phyloP scores from a whole-genome alignment of 2,797 vertebrate genomes.

The Chanos chanos region DNA sequence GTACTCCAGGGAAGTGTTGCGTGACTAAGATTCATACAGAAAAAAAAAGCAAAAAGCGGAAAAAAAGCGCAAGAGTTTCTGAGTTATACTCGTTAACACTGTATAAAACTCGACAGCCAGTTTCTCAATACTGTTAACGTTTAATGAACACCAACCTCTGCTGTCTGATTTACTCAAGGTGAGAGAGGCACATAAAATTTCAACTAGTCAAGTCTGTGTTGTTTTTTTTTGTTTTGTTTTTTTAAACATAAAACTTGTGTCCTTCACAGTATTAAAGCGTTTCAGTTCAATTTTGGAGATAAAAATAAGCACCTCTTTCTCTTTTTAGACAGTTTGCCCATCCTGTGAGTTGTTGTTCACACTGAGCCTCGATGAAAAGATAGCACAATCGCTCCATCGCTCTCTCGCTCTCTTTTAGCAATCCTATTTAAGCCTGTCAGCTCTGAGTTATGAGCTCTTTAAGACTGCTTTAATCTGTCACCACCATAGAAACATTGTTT shows the following conservation, averaged over 20 bases:
- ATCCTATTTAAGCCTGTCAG: conserved; percentile 48
- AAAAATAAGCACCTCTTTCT: conserved; percentile 32
- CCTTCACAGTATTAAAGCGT: neutral
- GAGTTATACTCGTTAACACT: too few relatives aligned
- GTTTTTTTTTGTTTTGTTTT: neutral
- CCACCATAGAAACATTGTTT: conserved; percentile 46
- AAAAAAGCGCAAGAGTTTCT: too few relatives aligned
- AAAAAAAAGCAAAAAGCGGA: too few relatives aligned
- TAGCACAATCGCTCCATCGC: conserved; percentile 36
- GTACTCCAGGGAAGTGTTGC: neutral
- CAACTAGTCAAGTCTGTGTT: too few relatives aligned
- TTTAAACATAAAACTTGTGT: neutral
- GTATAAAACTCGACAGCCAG: neutral
- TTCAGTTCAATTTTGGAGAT: conserved; percentile 28
- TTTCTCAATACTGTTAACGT: neutral
- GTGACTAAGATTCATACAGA: neutral
- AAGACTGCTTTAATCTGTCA: conserved; percentile 54
- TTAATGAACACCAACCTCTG: neutral
- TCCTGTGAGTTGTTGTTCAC: neutral
- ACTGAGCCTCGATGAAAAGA: conserved; percentile 44
- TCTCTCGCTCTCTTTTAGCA: conserved; percentile 29
- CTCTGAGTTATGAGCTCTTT: conserved; percentile 55
- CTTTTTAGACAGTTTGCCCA: conserved; percentile 8
- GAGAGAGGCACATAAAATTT: neutral
- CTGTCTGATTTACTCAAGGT: neutral